Conservation (phyloP, 2,888 invertebrate genomes). For the Electrophaes corylata region DNA sequence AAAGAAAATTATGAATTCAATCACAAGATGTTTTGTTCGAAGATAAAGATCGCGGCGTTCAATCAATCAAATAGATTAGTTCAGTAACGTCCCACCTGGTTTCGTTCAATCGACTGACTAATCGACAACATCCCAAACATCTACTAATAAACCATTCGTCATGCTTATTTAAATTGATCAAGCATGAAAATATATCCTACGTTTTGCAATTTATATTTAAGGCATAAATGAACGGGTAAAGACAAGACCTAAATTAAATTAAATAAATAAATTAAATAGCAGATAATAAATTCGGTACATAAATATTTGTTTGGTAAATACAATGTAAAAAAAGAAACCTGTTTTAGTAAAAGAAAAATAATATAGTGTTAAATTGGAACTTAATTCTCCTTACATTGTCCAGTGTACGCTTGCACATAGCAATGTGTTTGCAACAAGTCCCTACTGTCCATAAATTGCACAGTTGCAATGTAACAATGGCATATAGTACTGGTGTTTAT, state of each 20-base stretch:
- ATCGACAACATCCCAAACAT: constrained; percentile 53
- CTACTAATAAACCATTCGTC: constrained; percentile 39
- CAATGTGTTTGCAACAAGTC: constrained; percentile 32
- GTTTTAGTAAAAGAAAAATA: background rate
- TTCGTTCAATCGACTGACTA: constrained; percentile 50
- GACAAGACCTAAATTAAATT: background rate
- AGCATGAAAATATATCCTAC: constrained; percentile 33
- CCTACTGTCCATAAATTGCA: constrained; percentile 67
- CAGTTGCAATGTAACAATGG: constrained; percentile 69
- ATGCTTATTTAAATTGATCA: constrained; percentile 41
- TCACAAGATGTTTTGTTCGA: constrained; percentile 57
- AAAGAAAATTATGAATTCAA: constrained; percentile 60
- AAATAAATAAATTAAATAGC: background rate
- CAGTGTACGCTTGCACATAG: constrained; percentile 6
- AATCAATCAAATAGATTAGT: constrained; percentile 60
- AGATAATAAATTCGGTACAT: too few species aligned
- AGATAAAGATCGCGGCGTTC: constrained; percentile 58
- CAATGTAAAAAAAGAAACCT: too few species aligned
- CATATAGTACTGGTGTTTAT: constrained; percentile 16
- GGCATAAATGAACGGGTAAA: background rate
- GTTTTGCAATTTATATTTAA: constrained; percentile 12
- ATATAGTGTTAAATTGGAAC: background rate
- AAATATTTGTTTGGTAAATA: background rate
- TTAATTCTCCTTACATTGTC: background rate
- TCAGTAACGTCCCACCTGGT: constrained; percentile 54